These are phyloP conservation scores for Otocyon megalotis DNA, from an alignment of 2,113 vertebrate genomes.

Conservation along the genomic window DNA sequence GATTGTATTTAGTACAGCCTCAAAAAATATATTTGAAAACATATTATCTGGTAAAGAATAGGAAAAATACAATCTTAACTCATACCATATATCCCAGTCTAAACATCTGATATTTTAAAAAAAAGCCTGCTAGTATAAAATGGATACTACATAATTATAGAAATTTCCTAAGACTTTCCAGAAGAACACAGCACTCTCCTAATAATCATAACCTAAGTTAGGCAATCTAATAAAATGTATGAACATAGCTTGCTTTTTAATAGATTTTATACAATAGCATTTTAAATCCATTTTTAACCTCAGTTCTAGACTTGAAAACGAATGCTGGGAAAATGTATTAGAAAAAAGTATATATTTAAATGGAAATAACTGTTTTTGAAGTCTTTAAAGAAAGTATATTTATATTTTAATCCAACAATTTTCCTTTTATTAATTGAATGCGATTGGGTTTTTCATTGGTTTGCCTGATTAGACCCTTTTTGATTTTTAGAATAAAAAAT, in stretches of 20 bases:
- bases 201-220: conserved; percentile 30
- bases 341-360: background rate
- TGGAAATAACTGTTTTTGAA: background rate
- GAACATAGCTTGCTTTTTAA: conserved; percentile 20
- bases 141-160: background rate
- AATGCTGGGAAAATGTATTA: background rate
- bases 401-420: background rate
- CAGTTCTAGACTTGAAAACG: background rate
- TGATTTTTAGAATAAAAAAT: background rate
- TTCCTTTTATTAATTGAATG: background rate
- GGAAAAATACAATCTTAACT: conserved; percentile 20
- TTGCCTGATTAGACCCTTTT: background rate
- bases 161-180: background rate
- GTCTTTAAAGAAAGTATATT: conserved; percentile 11
- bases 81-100: background rate
- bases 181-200: background rate
- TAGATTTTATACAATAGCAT: conserved; percentile 8
- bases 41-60: background rate
- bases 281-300: conserved; percentile 50
- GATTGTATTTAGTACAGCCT: background rate
- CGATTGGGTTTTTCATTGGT: background rate
- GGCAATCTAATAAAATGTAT: background rate
- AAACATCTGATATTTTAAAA: background rate
- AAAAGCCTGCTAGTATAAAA: background rate
- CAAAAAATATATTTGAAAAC: background rate